Evolutionary conservation across 2,888 invertebrate genomes (phyloP).

Genomic region (Rotaria magnacalcarata): DNA sequence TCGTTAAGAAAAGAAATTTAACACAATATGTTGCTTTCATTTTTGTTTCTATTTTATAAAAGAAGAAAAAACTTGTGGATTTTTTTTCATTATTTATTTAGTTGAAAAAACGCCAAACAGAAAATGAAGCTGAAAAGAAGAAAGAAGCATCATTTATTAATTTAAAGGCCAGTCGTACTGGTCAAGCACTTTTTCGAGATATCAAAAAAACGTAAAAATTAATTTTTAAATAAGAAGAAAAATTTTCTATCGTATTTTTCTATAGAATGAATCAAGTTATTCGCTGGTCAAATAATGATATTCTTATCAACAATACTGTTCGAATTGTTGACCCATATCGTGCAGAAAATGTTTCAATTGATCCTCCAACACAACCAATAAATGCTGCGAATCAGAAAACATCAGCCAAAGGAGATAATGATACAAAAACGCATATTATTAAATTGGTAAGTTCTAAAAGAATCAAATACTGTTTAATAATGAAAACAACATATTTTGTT

Average conservation of each 20-base stretch:
- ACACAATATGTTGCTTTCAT: no score
- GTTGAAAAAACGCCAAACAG: neutral
- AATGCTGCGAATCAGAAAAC: neutral
- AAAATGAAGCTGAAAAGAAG: conserved; percentile 14
- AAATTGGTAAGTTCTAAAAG: neutral
- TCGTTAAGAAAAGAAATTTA: no score
- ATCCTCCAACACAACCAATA: neutral
- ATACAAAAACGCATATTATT: conserved; percentile 15
- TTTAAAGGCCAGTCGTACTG: neutral
- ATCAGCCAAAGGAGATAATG: conserved; percentile 14
- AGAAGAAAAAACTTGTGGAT: neutral
- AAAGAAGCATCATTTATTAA: conserved; percentile 8
- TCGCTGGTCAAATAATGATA: conserved; percentile 23
- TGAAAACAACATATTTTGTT: no score
- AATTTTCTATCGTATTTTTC: neutral
- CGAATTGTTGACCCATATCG: conserved; percentile 31
- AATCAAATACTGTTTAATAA: neutral
- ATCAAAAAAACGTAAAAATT: conserved; percentile 19
- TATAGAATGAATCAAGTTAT: conserved; percentile 27
- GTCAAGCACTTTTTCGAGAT: conserved; percentile 5
- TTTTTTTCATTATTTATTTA: neutral
- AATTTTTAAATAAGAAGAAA: neutral
- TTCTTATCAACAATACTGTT: conserved; percentile 27
- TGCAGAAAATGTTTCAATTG: neutral
- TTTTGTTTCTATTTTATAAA: no score